These are phyloP conservation scores for Lingula anatina DNA, from an alignment of 2,888 invertebrate species.

Conservation along the genomic window DNA sequence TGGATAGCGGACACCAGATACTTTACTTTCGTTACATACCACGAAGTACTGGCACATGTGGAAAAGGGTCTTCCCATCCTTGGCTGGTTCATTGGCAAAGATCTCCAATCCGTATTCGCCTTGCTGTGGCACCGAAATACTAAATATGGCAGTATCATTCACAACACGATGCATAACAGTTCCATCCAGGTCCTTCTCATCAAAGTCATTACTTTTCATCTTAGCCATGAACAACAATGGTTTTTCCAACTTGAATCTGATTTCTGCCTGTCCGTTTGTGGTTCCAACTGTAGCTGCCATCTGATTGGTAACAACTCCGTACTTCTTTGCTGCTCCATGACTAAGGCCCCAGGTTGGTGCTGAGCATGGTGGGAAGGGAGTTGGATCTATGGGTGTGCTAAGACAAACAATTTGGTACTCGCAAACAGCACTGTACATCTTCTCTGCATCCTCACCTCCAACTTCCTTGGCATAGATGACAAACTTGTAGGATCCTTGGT, in stretches of 20 bases:
- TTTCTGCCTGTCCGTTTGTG: slow-evolving; percentile 45
- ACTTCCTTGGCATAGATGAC: slow-evolving; percentile 52
- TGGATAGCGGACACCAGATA: slow-evolving; percentile 41
- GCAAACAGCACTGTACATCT: slow-evolving; percentile 51
- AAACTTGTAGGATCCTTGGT: slow-evolving; percentile 45
- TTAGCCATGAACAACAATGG: slow-evolving; percentile 51
- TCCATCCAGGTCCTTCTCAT: slow-evolving; percentile 44
- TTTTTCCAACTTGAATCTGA: slow-evolving; percentile 40
- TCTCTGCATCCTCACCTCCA: slow-evolving; percentile 45
- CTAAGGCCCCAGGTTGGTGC: slow-evolving; percentile 51
- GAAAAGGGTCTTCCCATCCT: slow-evolving; percentile 47
- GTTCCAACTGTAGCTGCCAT: slow-evolving; percentile 45
- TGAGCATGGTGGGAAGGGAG: slow-evolving; percentile 51
- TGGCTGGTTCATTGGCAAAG: slow-evolving; percentile 49
- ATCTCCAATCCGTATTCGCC: slow-evolving; percentile 51
- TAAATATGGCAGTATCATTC: slow-evolving; percentile 48
- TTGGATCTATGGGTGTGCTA: slow-evolving; percentile 22
- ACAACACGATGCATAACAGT: slow-evolving; percentile 48
- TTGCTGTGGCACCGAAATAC: slow-evolving; percentile 40
- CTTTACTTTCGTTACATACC: slow-evolving; percentile 39
- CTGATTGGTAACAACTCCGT: slow-evolving; percentile 43
- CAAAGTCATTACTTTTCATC: slow-evolving; percentile 39
- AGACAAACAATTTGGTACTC: slow-evolving; percentile 50
- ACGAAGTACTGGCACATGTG: slow-evolving; percentile 50
- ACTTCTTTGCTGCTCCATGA: slow-evolving; percentile 39